Evolutionary conservation across 2,797 vertebrate genomes (phyloP), one percentile per base, ranked within the genome.

Genomic region (Syngnathus rostellatus): DNA sequence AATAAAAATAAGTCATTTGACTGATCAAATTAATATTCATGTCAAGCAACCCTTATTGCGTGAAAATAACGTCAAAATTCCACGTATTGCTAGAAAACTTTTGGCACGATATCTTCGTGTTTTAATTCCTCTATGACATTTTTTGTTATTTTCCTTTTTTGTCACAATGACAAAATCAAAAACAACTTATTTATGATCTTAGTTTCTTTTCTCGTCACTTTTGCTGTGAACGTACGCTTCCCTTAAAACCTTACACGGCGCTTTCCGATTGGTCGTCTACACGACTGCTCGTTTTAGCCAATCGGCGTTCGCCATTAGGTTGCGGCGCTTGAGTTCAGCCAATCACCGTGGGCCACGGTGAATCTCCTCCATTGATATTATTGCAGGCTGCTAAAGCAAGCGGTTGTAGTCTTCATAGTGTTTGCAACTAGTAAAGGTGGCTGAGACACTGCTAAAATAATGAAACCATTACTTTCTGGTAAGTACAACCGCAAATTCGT

Each of bases 311-410:
- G 6, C 6, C 40, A 25, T 48, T 51, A 63, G 2, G 68, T 73
- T 63, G 73, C 19, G 17, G 12, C 23, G 0, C 3, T 8, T 1
- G 51, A 0, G 55, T 58, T 58, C 55, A 39, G 77, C 92, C 90
- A 93, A 93, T 92, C 85, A 86, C 79, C 76, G 77, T 8, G 88
- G 87, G 92, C 88, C 92, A 93, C 92, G 91, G 88, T 88, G 73
- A 85, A 87, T 65, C 78, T 64, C 50, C 43, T 69, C 8, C 14
- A 50, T 63, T n/a, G 74, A 81, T 73, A 85, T 82, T 74, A 79
- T 41, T 37, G 7, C 31, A 37, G 55, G 55, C 31, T 17, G 55
- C 55, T 58, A 8, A 16, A 38, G 1, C 31, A 12, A 58, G 16
- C 16, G 31, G 55, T 7, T 14, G 25, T 17, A 37, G 31, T 6